Evolutionary conservation across 2,113 vertebrate species (phyloP), one percentile per base, ranked within the genome.

Genomic region (Plecturocebus donacophilus): DNA sequence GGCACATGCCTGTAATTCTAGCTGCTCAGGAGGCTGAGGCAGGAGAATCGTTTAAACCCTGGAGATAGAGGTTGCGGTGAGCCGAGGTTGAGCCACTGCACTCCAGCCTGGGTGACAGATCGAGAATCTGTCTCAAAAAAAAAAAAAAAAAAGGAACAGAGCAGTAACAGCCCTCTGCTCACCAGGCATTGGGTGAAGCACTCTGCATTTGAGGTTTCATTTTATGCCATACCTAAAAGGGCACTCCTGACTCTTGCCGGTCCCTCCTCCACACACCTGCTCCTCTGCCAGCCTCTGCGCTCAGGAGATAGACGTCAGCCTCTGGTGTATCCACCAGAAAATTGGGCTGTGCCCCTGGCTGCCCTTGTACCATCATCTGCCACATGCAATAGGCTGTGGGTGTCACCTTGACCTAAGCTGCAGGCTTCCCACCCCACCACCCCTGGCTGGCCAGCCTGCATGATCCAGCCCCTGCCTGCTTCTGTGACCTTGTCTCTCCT

Each of bases 311-410:
- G 8, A 32, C 0, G 2, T 35, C 38, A 3, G 11, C 30, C 54
- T 80, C 73, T 7, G 12, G 25, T 3, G 73, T 45, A n/a, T 81
- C 17, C 68, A 49, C 66, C 64, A 56, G 45, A 85, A n/a, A 49
- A 66, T 30, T 79, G 54, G 75, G 47, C 45, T 85, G 64, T 68
- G 32, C 23, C 35, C 61, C 20, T 1, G 5, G 27, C 20, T 42
- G 2, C 54, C n/a, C 30, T 89, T 1, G 0, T 58, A 17, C 52
- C 14, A 17, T 79, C 58, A n/a, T 30, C 38, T 87, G 47, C 38
- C 32, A 32, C 13, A 0, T 35, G 14, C 19, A 0, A 1, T 75
- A 40, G 40, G 6, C n/a, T 0, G 3, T 1, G 13, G 38, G 56
- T 19, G 42, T 47, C 77, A 64, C 61, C 30, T 35, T 23, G 27